Conservation (phyloP, 2,888 invertebrate species). For the Phyllotreta striolata region DNA sequence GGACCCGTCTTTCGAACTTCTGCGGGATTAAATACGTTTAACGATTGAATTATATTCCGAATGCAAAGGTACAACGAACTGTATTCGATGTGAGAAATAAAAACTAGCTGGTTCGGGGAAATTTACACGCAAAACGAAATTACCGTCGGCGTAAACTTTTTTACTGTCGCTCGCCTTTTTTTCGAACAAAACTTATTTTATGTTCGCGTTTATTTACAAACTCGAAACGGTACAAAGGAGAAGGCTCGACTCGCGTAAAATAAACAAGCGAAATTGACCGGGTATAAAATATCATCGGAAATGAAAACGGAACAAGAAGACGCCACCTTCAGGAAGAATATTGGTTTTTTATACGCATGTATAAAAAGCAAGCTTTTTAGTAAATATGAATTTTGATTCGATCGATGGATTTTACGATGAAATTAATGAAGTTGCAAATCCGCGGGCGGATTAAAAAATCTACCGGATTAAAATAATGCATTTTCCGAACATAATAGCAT, state of each 20-base stretch:
- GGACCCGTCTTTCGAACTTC: constrained; percentile 7
- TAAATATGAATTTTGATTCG: too few species aligned
- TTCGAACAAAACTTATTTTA: constrained; percentile 7
- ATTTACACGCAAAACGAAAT: background rate
- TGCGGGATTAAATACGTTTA: constrained; percentile 10
- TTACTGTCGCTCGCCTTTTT: background rate
- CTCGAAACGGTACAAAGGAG: constrained; percentile 1
- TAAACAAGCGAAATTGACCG: constrained; percentile 14
- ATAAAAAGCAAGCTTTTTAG: too few species aligned
- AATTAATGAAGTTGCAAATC: too few species aligned
- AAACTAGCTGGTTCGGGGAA: background rate
- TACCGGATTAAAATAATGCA: too few species aligned
- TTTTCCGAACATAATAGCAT: too few species aligned
- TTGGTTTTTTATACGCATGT: too few species aligned
- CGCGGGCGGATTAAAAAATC: too few species aligned
- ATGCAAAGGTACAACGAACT: too few species aligned
- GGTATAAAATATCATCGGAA: constrained; percentile 16
- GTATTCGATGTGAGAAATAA: background rate
- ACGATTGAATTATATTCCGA: background rate
- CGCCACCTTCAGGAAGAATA: too few species aligned
- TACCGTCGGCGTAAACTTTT: background rate
- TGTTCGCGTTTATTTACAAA: constrained; percentile 10
- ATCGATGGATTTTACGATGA: too few species aligned
- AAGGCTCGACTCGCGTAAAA: constrained; percentile 7
- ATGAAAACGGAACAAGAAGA: too few species aligned